A percentile compares a stretch with the other conserved stretches of the same genome.
phyloP scores from a whole-genome alignment of 2,888 invertebrate species.

The Cataglyphis cursor region DNA sequence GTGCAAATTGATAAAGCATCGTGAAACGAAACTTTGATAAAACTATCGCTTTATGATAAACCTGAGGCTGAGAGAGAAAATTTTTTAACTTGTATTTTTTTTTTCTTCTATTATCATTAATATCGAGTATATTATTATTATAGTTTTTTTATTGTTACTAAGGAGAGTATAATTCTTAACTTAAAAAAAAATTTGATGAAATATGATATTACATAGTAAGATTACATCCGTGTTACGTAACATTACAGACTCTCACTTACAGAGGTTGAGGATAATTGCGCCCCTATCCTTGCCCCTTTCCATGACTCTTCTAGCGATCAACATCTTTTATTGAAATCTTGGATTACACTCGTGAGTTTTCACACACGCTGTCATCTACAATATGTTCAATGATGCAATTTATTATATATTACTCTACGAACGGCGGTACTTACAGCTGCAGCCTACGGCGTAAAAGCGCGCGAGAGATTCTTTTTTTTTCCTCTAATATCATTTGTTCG shows the following conservation, averaged over 20 bases:
- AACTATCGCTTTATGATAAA: neutral
- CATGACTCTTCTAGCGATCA: constrained; percentile 71
- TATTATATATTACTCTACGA: constrained; percentile 61
- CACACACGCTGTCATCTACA: constrained; percentile 66
- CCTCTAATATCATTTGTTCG: constrained; percentile 7
- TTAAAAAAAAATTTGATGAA: neutral
- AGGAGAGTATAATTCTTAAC: neutral
- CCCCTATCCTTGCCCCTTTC: neutral
- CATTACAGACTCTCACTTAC: neutral
- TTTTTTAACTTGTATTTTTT: neutral
- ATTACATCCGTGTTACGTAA: neutral
- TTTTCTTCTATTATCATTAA: neutral
- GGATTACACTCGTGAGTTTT: constrained; percentile 77
- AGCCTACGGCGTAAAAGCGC: constrained; percentile 68
- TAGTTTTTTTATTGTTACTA: neutral
- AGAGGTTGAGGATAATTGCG: neutral
- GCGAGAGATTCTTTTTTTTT: constrained; percentile 28
- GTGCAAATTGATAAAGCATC: neutral
- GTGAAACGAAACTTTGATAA: neutral
- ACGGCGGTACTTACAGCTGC: constrained; percentile 70
- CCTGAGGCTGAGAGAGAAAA: neutral
- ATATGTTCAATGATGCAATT: constrained; percentile 63
- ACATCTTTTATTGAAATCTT: constrained; percentile 81
- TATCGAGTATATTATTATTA: neutral
- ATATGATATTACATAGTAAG: neutral